Percentiles rank a stretch among this genome's conserved stretches.
Conservation (phyloP, 2,113 vertebrate species). For the Chunga burmeisteri region DNA sequence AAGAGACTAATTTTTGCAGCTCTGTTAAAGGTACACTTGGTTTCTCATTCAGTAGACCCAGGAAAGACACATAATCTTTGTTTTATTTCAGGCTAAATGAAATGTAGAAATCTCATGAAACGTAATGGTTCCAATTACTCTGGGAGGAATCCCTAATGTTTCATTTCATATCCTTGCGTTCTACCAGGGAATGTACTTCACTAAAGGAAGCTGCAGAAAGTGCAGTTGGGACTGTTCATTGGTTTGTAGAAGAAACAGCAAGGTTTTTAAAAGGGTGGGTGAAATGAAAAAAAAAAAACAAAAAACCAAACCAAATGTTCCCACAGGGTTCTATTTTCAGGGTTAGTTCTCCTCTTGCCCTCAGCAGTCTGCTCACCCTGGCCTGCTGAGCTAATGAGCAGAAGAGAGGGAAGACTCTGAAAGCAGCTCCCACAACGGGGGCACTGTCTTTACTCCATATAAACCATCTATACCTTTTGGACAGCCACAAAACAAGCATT, state of each 20-base stretch:
- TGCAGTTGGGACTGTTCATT: not conserved
- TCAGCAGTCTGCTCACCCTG: not conserved
- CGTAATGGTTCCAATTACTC: not conserved
- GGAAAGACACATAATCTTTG: not conserved
- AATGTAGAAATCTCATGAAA: not conserved
- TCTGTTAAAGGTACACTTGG: not conserved
- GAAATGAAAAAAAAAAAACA: not conserved
- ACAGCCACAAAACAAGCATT: not conserved
- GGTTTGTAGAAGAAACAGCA: not conserved
- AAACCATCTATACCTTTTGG: not conserved
- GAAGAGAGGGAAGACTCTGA: not conserved
- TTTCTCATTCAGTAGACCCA: not conserved
- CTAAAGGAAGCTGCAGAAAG: not conserved
- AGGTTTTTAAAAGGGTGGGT: not conserved
- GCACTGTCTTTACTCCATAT: not conserved
- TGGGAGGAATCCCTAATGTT: not conserved
- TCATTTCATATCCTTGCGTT: not conserved
- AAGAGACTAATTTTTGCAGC: constrained; percentile 22
- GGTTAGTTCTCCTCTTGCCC: not conserved
- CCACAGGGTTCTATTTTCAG: not conserved
- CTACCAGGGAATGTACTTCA: not conserved
- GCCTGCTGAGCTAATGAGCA: not conserved
- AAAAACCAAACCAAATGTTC: not conserved
- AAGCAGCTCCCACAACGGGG: not conserved
- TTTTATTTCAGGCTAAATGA: constrained; percentile 2